Evolutionary conservation across 2,797 vertebrate genomes (phyloP).

Genomic region (Ciconia nigra): DNA sequence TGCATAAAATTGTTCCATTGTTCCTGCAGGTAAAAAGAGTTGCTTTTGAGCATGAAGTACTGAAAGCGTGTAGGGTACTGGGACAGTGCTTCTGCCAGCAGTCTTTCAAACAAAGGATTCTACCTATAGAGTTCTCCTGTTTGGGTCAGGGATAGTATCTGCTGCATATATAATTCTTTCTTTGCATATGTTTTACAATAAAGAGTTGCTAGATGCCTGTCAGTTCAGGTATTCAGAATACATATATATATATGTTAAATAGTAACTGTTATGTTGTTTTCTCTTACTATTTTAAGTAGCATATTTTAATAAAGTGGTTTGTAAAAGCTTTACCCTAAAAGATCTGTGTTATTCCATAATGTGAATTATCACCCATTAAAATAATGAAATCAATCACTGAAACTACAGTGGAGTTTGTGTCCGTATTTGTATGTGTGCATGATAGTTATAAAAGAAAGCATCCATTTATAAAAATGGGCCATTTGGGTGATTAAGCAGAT

Average conservation of each 20-base stretch:
- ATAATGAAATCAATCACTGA: constrained; percentile 48
- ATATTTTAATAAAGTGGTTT: constrained; percentile 20
- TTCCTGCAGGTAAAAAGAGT: neutral
- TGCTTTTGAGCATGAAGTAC: neutral
- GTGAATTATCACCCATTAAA: constrained; percentile 58
- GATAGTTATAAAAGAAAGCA: constrained; percentile 37
- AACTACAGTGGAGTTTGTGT: constrained; percentile 4
- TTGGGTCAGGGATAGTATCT: neutral
- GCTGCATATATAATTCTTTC: neutral
- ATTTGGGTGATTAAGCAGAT: constrained; percentile 63
- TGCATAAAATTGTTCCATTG: neutral
- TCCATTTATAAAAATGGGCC: constrained; percentile 56
- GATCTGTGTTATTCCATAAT: neutral
- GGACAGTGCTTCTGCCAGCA: neutral
- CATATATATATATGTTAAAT: neutral
- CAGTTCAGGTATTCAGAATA: neutral
- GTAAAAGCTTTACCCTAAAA: neutral
- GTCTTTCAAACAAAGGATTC: neutral
- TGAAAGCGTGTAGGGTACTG: neutral
- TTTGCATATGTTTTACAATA: neutral
- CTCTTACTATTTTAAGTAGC: neutral
- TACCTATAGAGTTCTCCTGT: neutral
- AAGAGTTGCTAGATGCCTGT: neutral
- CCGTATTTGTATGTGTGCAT: neutral
- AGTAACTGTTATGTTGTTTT: neutral